Evolutionary conservation across 2,113 vertebrate genomes (phyloP).

Genomic region (Gadus chalcogrammus): DNA sequence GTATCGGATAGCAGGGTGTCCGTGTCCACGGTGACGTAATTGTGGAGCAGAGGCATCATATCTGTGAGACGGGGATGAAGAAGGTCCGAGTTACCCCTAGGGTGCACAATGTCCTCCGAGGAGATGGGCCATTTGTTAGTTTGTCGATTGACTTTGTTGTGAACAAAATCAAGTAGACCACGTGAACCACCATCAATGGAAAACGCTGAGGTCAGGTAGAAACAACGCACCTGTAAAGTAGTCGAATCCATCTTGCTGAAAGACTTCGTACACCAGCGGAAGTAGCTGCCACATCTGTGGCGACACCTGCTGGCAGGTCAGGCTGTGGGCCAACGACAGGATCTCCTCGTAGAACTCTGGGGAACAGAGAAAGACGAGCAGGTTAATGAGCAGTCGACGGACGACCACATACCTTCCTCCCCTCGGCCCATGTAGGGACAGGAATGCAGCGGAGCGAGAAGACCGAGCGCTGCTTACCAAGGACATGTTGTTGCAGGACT

Average conservation of each 20-base stretch:
- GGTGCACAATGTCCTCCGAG: too few species aligned
- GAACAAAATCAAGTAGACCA: too few species aligned
- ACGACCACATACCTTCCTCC: background rate
- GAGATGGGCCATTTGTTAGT: too few species aligned
- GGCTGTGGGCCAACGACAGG: conserved; percentile 94
- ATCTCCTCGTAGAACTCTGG: conserved; percentile 98
- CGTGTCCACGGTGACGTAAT: conserved; percentile 97
- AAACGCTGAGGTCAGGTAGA: too few species aligned
- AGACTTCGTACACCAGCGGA: conserved; percentile 95
- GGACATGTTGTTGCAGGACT: conserved; percentile 95
- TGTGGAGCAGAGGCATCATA: conserved; percentile 99
- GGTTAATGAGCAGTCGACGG: background rate
- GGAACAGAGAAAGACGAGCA: conserved; percentile 25
- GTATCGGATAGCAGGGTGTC: conserved; percentile 95
- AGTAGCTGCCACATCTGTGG: conserved; percentile 99
- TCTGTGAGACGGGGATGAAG: conserved; percentile 70
- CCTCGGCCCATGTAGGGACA: background rate
- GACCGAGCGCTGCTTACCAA: conserved; percentile 75
- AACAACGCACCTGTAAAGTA: conserved; percentile 77
- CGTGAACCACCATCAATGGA: too few species aligned
- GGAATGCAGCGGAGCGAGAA: conserved; percentile 29
- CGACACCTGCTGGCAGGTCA: conserved; percentile 98
- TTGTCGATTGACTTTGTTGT: background rate
- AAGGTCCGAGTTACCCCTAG: background rate
- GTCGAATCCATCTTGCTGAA: conserved; percentile 98